Conservation (phyloP, 1,140 invertebrate genomes). For the Tachypleus tridentatus region DNA sequence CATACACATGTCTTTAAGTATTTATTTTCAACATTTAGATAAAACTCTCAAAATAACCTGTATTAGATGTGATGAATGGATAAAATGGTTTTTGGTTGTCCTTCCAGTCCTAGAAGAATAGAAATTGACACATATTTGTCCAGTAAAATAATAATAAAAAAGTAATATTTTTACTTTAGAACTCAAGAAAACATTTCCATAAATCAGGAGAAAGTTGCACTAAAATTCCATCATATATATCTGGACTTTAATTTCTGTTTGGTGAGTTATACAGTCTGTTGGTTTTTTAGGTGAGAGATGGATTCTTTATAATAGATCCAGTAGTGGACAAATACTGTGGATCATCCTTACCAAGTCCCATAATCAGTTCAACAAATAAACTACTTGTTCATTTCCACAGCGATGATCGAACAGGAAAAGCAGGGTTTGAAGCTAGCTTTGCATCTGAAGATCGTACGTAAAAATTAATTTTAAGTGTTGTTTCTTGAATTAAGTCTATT, state of each 20-base stretch:
- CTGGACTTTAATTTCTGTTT: not conserved
- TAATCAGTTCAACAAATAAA: constrained; percentile 42
- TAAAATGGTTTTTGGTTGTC: too few species aligned
- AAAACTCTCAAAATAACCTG: too few species aligned
- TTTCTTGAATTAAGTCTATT: not conserved
- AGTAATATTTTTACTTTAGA: constrained; percentile 7
- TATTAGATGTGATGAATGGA: too few species aligned
- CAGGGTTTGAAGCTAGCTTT: constrained; percentile 46
- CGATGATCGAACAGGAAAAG: constrained; percentile 41
- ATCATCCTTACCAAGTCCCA: constrained; percentile 37
- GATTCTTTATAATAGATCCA: constrained; percentile 44
- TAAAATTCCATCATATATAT: constrained; percentile 10
- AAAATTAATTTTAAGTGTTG: constrained; percentile 3
- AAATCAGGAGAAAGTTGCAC: constrained; percentile 5
- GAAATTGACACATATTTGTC: too few species aligned
- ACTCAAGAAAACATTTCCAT: too few species aligned
- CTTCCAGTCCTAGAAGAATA: too few species aligned
- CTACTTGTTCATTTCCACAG: constrained; percentile 50
- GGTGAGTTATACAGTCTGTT: constrained; percentile 9
- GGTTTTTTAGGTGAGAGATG: constrained; percentile 45
- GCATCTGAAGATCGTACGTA: constrained; percentile 37
- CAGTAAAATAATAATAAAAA: constrained; percentile 35
- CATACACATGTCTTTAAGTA: too few species aligned
- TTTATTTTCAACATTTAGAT: too few species aligned
- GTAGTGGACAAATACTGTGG: constrained; percentile 54